Conservation (phyloP, 1,140 invertebrate species). For the Dysdera silvatica region DNA sequence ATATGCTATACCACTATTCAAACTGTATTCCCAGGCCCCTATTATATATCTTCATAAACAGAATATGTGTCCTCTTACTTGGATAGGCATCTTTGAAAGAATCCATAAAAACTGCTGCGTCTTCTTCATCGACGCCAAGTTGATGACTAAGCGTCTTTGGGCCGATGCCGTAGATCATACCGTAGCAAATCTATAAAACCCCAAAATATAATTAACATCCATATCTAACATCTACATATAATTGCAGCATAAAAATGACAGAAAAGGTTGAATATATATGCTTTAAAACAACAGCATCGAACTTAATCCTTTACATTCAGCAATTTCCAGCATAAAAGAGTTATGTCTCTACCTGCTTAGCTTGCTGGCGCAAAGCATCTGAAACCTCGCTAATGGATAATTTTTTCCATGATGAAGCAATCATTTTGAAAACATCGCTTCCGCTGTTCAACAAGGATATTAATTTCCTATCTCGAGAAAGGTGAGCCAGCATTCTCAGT, state of each 20-base stretch:
- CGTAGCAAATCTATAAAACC: conserved; percentile 75
- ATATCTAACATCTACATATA: not conserved
- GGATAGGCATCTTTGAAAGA: conserved; percentile 77
- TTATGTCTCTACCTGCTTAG: conserved; percentile 62
- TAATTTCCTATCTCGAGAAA: conserved; percentile 69
- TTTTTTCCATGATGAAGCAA: conserved; percentile 74
- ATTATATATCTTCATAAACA: not conserved
- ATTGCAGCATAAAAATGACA: not conserved
- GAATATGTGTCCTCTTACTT: conserved; percentile 40
- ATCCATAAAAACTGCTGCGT: conserved; percentile 70
- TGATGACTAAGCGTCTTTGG: conserved; percentile 70
- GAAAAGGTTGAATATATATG: not conserved
- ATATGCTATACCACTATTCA: not conserved
- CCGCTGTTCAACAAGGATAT: conserved; percentile 59
- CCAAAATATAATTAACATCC: not conserved
- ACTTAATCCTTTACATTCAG: too few relatives aligned
- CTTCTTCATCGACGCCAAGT: conserved; percentile 66
- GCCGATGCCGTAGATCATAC: conserved; percentile 97
- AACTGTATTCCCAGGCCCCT: not conserved
- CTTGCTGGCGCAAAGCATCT: conserved; percentile 66
- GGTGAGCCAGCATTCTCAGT: conserved; percentile 82
- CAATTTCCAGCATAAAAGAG: too few relatives aligned
- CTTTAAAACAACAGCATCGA: too few relatives aligned
- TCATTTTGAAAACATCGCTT: conserved; percentile 76
- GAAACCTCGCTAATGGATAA: conserved; percentile 58